Base-by-base conservation (phyloP, 1,140 invertebrate species). In the Drosophila saltans region DNA sequence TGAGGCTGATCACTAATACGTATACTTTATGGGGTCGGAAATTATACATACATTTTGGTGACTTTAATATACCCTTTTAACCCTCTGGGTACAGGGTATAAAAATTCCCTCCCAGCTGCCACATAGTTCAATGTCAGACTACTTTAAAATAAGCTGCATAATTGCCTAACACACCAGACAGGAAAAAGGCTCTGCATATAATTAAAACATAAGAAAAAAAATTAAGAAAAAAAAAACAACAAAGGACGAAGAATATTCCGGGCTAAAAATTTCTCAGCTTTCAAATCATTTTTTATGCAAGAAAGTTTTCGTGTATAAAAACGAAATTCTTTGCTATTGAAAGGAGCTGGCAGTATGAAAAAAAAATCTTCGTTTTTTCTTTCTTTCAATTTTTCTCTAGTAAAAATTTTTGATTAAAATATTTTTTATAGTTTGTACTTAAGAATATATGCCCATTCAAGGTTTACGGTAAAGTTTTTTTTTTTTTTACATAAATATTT, bases 81-180 rank as follows among this genome's bases (percentile, higher is more conserved):
- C 21, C 9, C 2, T 3, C 9, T 1, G 21, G 0, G 6, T 48
- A 52, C 7, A 26, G 45, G 45, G 45, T 52, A 52, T 52, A 10
- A 52, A 26, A 26, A 52, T 52, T 3, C 2, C 45, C 8, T 9
- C 24, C 1, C 6, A 36, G 3, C 3, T 7, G 80, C 75, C 24
- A 55, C 59, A 45, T 66, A 66, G 69, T 86, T 80, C 83, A 88
- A 88, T 83, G 83, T 65, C 81, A 81, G 78, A 43, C 40, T 62
- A 39, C 64, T 28, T 2, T 45, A 60, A 56, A 69, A 69, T 28
- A 56, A 59, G 36, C 41, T 55, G 56, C 69, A 72, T 61, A 86
- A 88, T 63, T 86, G 79, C 55, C 76, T 61, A 79, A 76, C 79
- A 80, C 75, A 80, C 88, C 69, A 55, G 55, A n/a, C 45, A 26